phyloP scores from a whole-genome alignment of 2,797 vertebrate species.

The Yasuhikotakia modesta region DNA sequence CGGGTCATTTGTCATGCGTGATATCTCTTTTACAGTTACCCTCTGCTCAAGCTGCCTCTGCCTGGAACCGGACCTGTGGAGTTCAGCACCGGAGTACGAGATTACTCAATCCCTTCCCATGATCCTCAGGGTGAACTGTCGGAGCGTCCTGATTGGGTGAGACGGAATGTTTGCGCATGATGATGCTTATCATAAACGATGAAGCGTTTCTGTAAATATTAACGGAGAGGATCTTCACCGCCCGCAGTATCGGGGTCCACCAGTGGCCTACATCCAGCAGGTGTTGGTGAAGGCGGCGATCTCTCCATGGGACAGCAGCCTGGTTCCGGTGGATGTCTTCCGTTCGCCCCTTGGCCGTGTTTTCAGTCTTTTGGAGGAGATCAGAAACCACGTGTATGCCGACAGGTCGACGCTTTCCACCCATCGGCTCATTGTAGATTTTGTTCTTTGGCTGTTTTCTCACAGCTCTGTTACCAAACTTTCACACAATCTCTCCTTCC shows the following conservation, averaged over 20 bases:
- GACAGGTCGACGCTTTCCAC: slow-evolving; percentile 78
- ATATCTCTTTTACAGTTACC: slow-evolving; percentile 77
- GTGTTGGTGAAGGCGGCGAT: slow-evolving; percentile 93
- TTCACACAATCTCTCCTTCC: not conserved
- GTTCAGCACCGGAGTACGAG: slow-evolving; percentile 89
- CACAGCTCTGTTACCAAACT: not conserved
- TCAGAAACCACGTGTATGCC: slow-evolving; percentile 88
- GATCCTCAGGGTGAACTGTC: slow-evolving; percentile 74
- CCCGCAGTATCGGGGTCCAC: slow-evolving; percentile 86
- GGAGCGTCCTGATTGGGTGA: slow-evolving; percentile 92
- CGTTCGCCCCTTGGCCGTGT: slow-evolving; percentile 88
- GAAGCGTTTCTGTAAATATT: too few relatives aligned
- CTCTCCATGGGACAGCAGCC: slow-evolving; percentile 91
- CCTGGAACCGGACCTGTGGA: slow-evolving; percentile 95
- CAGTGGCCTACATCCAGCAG: slow-evolving; percentile 96
- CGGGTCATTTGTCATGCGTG: slow-evolving; percentile 1
- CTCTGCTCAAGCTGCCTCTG: slow-evolving; percentile 91
- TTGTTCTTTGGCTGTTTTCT: not conserved
- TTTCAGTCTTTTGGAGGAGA: slow-evolving; percentile 92
- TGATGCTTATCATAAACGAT: not conserved
- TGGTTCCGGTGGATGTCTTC: slow-evolving; percentile 91
- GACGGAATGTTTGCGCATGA: slow-evolving; percentile 26
- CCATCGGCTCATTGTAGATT: not conserved
- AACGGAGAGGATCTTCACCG: too few relatives aligned
- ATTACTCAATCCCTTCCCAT: slow-evolving; percentile 81